Evolutionary conservation across 2,888 invertebrate species (phyloP), one percentile per base, ranked within the genome.

Genomic region (Drosophila yooni): DNA sequence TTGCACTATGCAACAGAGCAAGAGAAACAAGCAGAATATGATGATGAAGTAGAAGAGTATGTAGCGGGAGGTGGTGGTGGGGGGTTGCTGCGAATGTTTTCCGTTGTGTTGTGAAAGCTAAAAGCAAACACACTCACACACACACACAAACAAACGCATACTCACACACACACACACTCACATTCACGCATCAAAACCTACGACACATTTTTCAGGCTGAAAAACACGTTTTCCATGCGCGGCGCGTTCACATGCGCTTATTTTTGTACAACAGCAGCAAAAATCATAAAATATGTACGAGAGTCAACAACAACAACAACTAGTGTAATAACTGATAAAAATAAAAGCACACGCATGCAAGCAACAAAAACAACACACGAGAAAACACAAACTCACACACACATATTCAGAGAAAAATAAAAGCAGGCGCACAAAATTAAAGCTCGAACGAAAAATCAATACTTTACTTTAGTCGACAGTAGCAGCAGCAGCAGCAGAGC

Each of bases 371-470:
- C 68, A 72, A 67, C 40, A 34, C 62, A 68, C 61, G 60, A 13
- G 21, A 21, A 43, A 21, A 53, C 27, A 63, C 43, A 58, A n/a
- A 36, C 46, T 64, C 50, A 40, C 48, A 40, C 53, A 56, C n/a
- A 56, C 40, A 58, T n/a, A 56, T 40, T 25, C 15, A 70, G 8
- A 43, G 63, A 64, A 51, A 75, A 67, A 73, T 68, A 82, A 77
- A 82, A 78, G 64, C 69, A 75, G 66, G 77, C 71, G 79, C 75
- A 86, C 81, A 81, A 88, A 85, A 88, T 85, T 85, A 88, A 85
- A 85, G 85, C 89, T 83, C 74, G 31, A 79, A 79, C 79, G 69
- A 89, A 86, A 86, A 86, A 86, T 89, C 85, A 86, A 86, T 86
- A 89, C 85, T 83, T 86, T 71, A 80, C 76, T 76, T 76, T 71